phyloP scores from a whole-genome alignment of 1,140 invertebrate genomes.

The Hylaeus volcanicus region DNA sequence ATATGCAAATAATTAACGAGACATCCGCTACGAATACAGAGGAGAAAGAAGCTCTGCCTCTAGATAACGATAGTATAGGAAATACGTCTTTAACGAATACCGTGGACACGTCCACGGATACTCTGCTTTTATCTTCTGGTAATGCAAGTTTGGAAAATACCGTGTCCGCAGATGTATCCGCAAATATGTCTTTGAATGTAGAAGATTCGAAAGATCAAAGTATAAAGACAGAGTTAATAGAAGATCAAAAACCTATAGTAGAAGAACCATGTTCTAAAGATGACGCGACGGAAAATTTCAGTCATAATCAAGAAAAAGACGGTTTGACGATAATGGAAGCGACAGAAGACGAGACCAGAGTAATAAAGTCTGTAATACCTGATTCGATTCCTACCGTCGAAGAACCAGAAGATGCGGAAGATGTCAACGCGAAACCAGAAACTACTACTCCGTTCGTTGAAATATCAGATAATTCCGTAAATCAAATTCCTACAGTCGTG shows the following conservation, averaged over 20 bases:
- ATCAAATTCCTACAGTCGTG: conserved; percentile 10
- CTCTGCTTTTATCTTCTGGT: conserved; percentile 1
- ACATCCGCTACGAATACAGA: background rate
- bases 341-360: conserved; percentile 60
- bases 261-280: conserved; percentile 58
- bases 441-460: conserved; percentile 44
- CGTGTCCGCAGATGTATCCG: conserved; percentile 8
- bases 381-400: conserved; percentile 74
- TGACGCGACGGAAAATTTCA: conserved; percentile 14
- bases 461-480: conserved; percentile 40
- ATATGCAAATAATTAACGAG: background rate
- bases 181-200: conserved; percentile 15
- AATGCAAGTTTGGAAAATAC: conserved; percentile 3
- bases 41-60: background rate
- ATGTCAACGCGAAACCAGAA: conserved; percentile 49
- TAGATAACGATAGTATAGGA: background rate
- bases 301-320: conserved; percentile 17
- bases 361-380: conserved; percentile 62
- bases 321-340: conserved; percentile 71
- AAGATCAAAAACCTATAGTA: conserved; percentile 57
- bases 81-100: background rate
- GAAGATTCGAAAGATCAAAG: conserved; percentile 27
- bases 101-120: conserved; percentile 7
- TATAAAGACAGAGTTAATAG: conserved; percentile 22
- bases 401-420: conserved; percentile 70